Evolutionary conservation across 2,888 invertebrate genomes (phyloP).

Genomic region (Girardia tigrina): DNA sequence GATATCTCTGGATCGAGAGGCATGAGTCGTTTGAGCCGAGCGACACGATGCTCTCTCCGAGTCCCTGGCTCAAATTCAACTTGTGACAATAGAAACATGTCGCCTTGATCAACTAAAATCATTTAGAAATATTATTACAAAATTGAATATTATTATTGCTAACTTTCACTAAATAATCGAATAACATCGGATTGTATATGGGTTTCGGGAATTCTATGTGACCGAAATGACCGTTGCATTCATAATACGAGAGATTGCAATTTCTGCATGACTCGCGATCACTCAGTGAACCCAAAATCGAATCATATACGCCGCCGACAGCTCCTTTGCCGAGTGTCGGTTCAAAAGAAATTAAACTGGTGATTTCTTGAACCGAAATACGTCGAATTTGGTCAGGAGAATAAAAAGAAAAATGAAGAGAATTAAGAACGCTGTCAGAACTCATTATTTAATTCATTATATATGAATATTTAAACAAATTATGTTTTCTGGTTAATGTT

Average conservation of each 20-base stretch:
- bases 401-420: slow-evolving; percentile 61
- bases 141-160: too few species aligned
- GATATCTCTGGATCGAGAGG: too few species aligned
- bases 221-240: slow-evolving; percentile 83
- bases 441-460: background rate
- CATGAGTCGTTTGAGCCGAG: too few species aligned
- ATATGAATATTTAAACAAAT: background rate
- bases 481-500: too few species aligned
- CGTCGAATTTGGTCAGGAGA: slow-evolving; percentile 63
- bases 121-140: background rate
- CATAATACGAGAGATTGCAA: slow-evolving; percentile 59
- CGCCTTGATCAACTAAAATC: background rate
- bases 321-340: slow-evolving; percentile 50
- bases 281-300: slow-evolving; percentile 53
- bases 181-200: slow-evolving; percentile 76
- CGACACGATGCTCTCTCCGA: background rate
- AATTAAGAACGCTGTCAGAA: slow-evolving; percentile 28
- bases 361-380: slow-evolving; percentile 66
- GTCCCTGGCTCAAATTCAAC: background rate
- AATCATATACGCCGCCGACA: slow-evolving; percentile 77
- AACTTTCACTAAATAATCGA: slow-evolving; percentile 59
- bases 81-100: background rate
- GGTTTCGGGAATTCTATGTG: slow-evolving; percentile 76
- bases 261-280: slow-evolving; percentile 63
- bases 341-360: slow-evolving; percentile 67